Evolutionary conservation across 2,888 invertebrate species (phyloP), one percentile per base, ranked within the genome.

Genomic region (Nesidiocoris tenuis): DNA sequence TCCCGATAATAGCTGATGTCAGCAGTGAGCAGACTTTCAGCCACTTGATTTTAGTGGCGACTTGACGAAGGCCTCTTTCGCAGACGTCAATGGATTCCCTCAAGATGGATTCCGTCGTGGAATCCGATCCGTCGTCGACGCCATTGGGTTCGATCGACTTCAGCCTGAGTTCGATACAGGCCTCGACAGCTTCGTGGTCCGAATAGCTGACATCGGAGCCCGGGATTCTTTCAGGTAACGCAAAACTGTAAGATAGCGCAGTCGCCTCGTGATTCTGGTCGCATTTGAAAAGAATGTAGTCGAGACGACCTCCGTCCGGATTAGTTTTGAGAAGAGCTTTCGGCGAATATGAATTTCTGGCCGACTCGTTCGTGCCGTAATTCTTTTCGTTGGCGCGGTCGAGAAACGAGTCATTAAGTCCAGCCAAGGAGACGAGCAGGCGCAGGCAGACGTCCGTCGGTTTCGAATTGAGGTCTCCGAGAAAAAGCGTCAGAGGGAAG

Each of bases 391-490:
- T 57, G 17, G 65, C 56, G 25, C n/a, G n/a, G 18, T 24, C 61
- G 19, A 54, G 9, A 59, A 71, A 59, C 0, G 81, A 68, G 77
- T 83, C 83, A 66, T 76, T 78, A 17, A 83, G 79, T 54, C 79
- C 72, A 17, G 80, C 80, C 7, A 79, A 71, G 23, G 76, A 70
- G 18, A 70, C 65, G 5, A 81, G 74, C 7, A 81, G 67, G 61
- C 77, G 78, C 82, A 91, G 93, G 0, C 94, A 89, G 79, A 95
- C 86, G 84, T 97, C 95, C 23, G 89, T 89, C 0, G 97, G 95
- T 81, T 93, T 93, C 16, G 95, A 89, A 83, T 99, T 99, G 68
- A 99, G 88, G 85, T 99, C 99, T 1, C 99, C 99, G 21, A 93
- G 95, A 75, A 98, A 85, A 80, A 99, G 89, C 71, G 91, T 90